A percentile compares a stretch with the other conserved stretches of the same genome.
These are phyloP conservation scores for Uromys caudimaculatus DNA, from an alignment of 2,797 vertebrate genomes.

Conservation along the genomic window DNA sequence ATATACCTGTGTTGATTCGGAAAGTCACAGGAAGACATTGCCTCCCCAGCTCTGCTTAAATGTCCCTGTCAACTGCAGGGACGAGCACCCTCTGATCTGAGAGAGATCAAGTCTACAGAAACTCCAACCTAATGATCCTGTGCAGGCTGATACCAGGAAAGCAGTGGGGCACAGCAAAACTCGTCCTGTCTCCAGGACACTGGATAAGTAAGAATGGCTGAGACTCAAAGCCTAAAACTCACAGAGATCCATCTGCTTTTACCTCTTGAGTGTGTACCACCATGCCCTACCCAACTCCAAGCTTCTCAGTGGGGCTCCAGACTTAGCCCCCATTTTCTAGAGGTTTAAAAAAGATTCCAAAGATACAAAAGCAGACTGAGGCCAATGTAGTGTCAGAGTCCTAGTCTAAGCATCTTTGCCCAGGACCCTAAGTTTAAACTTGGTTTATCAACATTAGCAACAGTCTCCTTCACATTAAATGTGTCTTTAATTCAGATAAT, in stretches of 20 bases:
- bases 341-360: slow-evolving; percentile 5
- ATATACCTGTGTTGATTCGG: not conserved
- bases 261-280: not conserved
- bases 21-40: not conserved
- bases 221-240: not conserved
- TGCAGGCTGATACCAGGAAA: not conserved
- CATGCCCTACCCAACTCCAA: not conserved
- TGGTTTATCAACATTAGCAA: not conserved
- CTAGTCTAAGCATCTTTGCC: not conserved
- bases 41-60: not conserved
- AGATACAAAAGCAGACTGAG: not conserved
- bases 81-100: not conserved
- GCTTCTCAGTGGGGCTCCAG: not conserved
- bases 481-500: not conserved
- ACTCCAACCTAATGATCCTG: not conserved
- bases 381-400: not conserved
- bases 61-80: not conserved
- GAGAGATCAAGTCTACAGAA: not conserved
- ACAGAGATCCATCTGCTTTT: not conserved
- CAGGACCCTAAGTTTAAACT: not conserved
- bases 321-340: not conserved
- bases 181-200: not conserved
- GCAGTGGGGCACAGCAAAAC: not conserved
- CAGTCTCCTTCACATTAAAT: not conserved
- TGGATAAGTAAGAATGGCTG: not conserved